Evolutionary conservation across 2,888 invertebrate genomes (phyloP).

Genomic region (Lypha dubia): DNA sequence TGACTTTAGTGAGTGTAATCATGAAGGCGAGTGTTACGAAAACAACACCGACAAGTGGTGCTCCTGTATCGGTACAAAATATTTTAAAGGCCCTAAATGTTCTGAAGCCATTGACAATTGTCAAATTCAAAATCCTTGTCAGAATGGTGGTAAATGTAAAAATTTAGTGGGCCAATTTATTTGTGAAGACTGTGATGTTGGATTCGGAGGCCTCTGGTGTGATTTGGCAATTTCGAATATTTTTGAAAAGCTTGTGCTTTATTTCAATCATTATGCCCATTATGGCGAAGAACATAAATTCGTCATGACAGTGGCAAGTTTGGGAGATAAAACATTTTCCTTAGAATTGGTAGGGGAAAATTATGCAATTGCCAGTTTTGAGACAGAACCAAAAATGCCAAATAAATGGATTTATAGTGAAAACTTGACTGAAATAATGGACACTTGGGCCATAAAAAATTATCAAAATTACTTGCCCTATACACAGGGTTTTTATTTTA

Average conservation of each 20-base stretch:
- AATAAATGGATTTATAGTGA: constrained; percentile 44
- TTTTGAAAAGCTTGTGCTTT: constrained; percentile 71
- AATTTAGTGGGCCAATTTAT: constrained; percentile 70
- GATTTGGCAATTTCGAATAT: constrained; percentile 35
- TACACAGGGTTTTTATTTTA: constrained; percentile 72
- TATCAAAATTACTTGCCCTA: constrained; percentile 73
- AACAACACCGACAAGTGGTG: constrained; percentile 57
- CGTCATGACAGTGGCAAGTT: constrained; percentile 59
- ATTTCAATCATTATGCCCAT: constrained; percentile 74
- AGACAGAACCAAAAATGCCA: background rate
- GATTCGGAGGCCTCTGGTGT: constrained; percentile 72
- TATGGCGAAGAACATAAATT: constrained; percentile 67
- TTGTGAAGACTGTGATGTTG: constrained; percentile 61
- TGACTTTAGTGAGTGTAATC: constrained; percentile 70
- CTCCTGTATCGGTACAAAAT: constrained; percentile 70
- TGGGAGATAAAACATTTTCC: constrained; percentile 60
- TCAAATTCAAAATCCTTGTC: constrained; percentile 69
- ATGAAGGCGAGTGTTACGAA: constrained; percentile 72
- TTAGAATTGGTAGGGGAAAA: constrained; percentile 71
- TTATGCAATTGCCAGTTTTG: constrained; percentile 73
- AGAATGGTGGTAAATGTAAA: constrained; percentile 72
- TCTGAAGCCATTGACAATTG: constrained; percentile 69
- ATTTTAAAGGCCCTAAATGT: constrained; percentile 72
- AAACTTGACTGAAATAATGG: constrained; percentile 62
- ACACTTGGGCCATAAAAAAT: constrained; percentile 61